phyloP scores from a whole-genome alignment of 2,113 vertebrate genomes.

The Nyctibius bracteatus region DNA sequence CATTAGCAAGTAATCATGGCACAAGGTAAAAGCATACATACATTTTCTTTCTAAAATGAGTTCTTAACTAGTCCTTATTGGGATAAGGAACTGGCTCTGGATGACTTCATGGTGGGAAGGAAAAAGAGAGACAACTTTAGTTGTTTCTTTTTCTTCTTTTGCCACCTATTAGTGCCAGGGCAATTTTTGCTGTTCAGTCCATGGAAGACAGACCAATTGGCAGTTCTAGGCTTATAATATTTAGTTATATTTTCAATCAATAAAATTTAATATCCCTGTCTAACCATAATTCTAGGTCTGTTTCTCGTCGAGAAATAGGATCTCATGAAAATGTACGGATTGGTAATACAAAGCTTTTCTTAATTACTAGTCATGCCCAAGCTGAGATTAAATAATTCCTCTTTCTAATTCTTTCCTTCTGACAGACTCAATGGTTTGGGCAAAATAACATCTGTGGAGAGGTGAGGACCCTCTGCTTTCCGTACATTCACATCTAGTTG shows the following conservation, averaged over 20 bases:
- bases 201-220: not conserved
- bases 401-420: not conserved
- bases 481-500: not conserved
- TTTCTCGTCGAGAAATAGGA: not conserved
- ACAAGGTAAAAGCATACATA: not conserved
- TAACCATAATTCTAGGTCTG: not conserved
- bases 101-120: not conserved
- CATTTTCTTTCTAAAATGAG: not conserved
- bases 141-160: conserved; percentile 1
- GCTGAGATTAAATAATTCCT: not conserved
- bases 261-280: not conserved
- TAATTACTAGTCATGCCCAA: not conserved
- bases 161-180: not conserved
- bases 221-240: not conserved
- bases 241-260: not conserved
- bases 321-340: not conserved
- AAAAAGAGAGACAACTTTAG: not conserved
- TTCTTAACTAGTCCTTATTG: not conserved
- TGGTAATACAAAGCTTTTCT: not conserved
- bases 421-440: not conserved
- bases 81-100: not conserved
- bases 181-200: not conserved
- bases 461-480: not conserved
- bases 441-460: not conserved
- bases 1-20: not conserved